Percentiles rank a stretch among this genome's conserved stretches.
Conservation (phyloP, 2,113 vertebrate genomes). For the Catharus fuscescens region DNA sequence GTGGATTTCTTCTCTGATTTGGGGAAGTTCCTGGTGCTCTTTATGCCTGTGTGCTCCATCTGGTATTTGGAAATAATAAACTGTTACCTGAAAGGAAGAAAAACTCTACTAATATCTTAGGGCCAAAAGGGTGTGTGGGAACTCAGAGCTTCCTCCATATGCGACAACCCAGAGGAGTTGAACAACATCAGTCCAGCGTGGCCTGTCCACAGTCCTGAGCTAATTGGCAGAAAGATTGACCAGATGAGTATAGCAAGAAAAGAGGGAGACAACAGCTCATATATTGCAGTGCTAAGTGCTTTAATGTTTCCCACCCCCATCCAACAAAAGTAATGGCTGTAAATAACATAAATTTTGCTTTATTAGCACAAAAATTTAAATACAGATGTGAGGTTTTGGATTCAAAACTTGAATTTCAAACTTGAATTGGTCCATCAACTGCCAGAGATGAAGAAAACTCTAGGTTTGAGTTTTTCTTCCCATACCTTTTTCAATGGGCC, state of each 20-base stretch:
- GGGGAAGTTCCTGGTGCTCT: not conserved
- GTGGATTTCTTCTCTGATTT: not conserved
- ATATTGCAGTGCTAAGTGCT: not conserved
- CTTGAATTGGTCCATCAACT: not conserved
- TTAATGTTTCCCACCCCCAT: not conserved
- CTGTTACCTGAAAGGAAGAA: not conserved
- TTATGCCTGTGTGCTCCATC: not conserved
- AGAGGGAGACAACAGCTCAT: not conserved
- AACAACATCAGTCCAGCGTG: rapidly evolving
- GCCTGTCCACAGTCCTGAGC: not conserved
- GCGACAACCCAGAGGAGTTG: too few species aligned
- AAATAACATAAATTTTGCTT: not conserved
- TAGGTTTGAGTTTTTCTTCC: not conserved
- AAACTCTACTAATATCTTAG: not conserved
- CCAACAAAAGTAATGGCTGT: not conserved
- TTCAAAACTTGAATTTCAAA: not conserved
- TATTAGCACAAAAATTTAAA: not conserved
- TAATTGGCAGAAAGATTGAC: not conserved
- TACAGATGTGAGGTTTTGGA: not conserved
- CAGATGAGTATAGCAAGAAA: not conserved
- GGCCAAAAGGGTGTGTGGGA: not conserved
- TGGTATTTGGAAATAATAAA: not conserved
- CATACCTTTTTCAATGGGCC: not conserved
- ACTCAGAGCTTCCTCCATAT: not conserved
- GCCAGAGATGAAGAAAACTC: not conserved